Conservation (phyloP, 2,797 vertebrate species). For the Silurus lanzhouensis region DNA sequence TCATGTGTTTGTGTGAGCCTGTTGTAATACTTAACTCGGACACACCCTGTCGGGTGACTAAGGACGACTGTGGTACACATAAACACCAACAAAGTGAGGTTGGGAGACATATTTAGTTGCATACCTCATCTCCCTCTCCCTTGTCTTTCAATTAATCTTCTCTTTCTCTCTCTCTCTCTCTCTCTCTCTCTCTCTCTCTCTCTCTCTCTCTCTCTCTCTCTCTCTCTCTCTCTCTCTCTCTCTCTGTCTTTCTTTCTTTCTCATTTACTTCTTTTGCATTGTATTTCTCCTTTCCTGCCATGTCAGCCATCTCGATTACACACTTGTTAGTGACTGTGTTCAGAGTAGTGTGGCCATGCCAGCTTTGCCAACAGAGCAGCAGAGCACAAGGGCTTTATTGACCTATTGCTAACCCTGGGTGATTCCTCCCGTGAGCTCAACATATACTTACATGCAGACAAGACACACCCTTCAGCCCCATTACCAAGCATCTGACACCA, state of each 20-base stretch:
- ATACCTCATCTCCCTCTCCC: conserved; percentile 22
- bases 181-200: conserved; percentile 2
- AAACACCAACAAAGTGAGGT: conserved; percentile 56
- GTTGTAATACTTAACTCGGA: conserved; percentile 33
- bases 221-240: conserved; percentile 1
- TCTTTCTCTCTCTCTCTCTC: conserved; percentile 8
- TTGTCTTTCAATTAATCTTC: conserved; percentile 6
- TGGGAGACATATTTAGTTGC: conserved; percentile 46
- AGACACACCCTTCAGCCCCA: conserved; percentile 21
- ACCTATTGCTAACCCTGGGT: conserved; percentile 49
- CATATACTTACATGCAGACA: conserved; percentile 25
- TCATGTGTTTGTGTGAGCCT: conserved; percentile 32
- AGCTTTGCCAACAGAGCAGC: conserved; percentile 48
- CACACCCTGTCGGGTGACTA: conserved; percentile 51
- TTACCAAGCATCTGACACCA: conserved; percentile 19
- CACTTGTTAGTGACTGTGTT: conserved; percentile 46
- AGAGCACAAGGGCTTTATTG: conserved; percentile 52
- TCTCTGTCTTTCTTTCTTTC: not conserved
- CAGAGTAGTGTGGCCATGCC: conserved; percentile 37
- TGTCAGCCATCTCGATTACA: conserved; percentile 34
- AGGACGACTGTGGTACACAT: conserved; percentile 27
- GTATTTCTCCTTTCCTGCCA: not conserved
- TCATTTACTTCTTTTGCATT: not conserved
- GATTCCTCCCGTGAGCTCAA: conserved; percentile 47
- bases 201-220: conserved; percentile 22